Evolutionary conservation across 2,888 invertebrate genomes (phyloP), one percentile per base, ranked within the genome.

Genomic region (Drosophila yooni): DNA sequence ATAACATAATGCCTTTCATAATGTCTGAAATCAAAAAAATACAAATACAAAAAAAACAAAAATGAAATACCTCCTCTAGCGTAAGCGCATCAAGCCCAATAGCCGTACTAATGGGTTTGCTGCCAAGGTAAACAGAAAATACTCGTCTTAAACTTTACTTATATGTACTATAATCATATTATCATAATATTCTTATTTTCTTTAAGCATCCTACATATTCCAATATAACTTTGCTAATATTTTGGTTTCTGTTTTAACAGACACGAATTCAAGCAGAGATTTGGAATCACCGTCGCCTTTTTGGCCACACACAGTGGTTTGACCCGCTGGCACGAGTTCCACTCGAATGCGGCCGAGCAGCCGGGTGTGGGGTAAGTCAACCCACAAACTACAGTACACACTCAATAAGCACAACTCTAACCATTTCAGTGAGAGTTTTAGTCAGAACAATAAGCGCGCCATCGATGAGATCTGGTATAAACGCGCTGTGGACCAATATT

Each of bases 391-490:
- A 33, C n/a, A 50, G 34, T 10, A 11, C 10, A 52, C 15, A 31
- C 11, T 21, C 3, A 2, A 21, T 10, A 63, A 31, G 13, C 46
- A 6, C 10, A 27, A 21, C 3, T 64, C 11, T 21, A 21, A 31
- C 4, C 8, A 43, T 90, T 93, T 15, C 89, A 96, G 96, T 60
- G 95, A 95, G 51, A 94, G 94, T 84, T 97, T 97, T 89, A 96
- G 96, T 73, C 95, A 95, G 75, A 94, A 95, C 61, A 96, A 96
- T 93, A 95, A 96, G 7, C 94, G 95, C 56, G 96, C 98, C 2
- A 97, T 97, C 56, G 97, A 98, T 91, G 98, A 98, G 92, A 95
- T 96, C 25, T 98, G 97, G 97, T 98, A 98, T 92, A 96, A 96
- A 74, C 95, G 97, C 18, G 97, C 98, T 0, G 97, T 98, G 0